Conservation (phyloP, 2,797 vertebrate genomes). For the Gambelia wislizenii region DNA sequence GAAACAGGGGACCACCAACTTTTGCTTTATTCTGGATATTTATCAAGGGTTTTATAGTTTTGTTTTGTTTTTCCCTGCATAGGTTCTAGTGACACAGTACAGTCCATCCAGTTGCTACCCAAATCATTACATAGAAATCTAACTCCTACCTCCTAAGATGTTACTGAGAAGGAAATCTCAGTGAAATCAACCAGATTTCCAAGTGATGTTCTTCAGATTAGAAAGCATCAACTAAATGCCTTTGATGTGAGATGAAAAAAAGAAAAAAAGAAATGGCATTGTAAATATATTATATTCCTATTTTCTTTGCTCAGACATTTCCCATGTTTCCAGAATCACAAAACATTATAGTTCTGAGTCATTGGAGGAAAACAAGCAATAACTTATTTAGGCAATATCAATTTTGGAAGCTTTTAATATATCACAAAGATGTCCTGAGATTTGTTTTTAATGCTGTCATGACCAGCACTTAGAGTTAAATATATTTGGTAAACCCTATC, state of each 20-base stretch:
- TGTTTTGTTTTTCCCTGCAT: too few species aligned
- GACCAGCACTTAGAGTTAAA: slow-evolving; percentile 46
- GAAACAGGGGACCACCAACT: not conserved
- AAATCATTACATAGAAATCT: not conserved
- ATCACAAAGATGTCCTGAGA: slow-evolving; percentile 38
- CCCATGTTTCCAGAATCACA: slow-evolving; percentile 26
- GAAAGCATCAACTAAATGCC: not conserved
- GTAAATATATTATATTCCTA: not conserved
- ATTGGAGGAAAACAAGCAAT: slow-evolving; percentile 48
- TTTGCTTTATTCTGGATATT: not conserved
- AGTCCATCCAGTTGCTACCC: not conserved
- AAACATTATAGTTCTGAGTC: slow-evolving; percentile 41
- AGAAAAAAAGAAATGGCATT: not conserved
- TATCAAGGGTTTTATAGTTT: not conserved
- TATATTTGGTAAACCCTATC: slow-evolving; percentile 50
- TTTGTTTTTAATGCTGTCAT: slow-evolving; percentile 34
- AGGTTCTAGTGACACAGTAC: too few species aligned
- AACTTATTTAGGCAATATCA: slow-evolving; percentile 54
- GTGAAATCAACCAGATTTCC: not conserved
- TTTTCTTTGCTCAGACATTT: slow-evolving; percentile 22
- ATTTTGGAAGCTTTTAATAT: slow-evolving; percentile 67
- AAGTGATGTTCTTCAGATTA: not conserved
- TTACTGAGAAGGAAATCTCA: too few species aligned
- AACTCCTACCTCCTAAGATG: not conserved
- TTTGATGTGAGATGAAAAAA: slow-evolving; percentile 7